These are phyloP conservation scores for Drosophila simulans DNA, from an alignment of 1,140 invertebrate genomes.

Conservation along the genomic window DNA sequence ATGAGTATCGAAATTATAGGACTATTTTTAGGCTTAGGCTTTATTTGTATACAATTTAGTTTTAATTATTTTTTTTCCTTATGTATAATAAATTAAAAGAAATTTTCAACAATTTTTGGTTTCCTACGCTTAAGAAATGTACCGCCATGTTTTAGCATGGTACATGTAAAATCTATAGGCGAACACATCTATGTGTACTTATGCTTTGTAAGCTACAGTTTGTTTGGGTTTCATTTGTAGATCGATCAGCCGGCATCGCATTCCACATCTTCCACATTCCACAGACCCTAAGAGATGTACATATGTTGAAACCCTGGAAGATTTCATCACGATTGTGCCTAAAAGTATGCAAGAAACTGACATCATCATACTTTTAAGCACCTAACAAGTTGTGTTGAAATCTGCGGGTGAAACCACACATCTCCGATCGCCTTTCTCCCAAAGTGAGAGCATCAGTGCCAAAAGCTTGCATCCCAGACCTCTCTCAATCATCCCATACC, in stretches of 20 bases:
- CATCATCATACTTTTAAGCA: neutral
- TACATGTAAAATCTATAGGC: conserved; percentile 13
- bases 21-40: conserved; percentile 37
- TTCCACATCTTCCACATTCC: conserved; percentile 18
- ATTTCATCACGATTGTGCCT: neutral
- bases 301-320: neutral
- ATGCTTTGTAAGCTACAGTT: conserved; percentile 60
- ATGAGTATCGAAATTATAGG: conserved; percentile 21
- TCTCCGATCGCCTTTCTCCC: conserved; percentile 15
- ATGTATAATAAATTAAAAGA: conserved; percentile 49
- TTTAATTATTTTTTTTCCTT: conserved; percentile 13
- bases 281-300: neutral
- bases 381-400: neutral
- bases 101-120: conserved; percentile 3
- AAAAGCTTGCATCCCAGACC: conserved; percentile 24
- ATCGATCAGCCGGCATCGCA: conserved; percentile 24
- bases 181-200: conserved; percentile 19
- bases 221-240: conserved; percentile 62
- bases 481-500: conserved; percentile 12
- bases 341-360: neutral
- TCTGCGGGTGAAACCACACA: neutral
- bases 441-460: conserved; percentile 28
- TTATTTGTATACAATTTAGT: conserved; percentile 40
- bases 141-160: conserved; percentile 8
- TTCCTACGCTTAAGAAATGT: conserved; percentile 27